Evolutionary conservation across 2,113 vertebrate genomes (phyloP).

Genomic region (Microcebus ravelobensis): DNA sequence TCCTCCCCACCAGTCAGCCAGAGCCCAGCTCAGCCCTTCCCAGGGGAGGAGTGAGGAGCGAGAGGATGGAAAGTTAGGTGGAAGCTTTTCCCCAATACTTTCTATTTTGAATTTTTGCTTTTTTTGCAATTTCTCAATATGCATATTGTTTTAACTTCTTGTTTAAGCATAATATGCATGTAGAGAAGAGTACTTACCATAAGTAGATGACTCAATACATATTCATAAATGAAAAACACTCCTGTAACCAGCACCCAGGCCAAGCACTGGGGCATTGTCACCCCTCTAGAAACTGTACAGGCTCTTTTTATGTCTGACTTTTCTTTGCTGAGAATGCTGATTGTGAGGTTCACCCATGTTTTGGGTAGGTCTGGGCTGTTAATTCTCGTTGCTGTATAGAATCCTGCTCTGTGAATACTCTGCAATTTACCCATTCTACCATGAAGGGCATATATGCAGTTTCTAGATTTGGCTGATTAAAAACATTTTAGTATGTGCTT

Average conservation of each 20-base stretch:
- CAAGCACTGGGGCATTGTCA: neutral
- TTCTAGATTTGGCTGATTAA: slow-evolving; percentile 21
- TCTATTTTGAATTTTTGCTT: neutral
- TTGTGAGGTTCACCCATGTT: neutral
- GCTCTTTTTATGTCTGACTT: neutral
- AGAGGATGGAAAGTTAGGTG: neutral
- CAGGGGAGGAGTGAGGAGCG: neutral
- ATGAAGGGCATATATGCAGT: neutral
- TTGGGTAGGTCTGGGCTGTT: neutral
- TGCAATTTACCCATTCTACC: neutral
- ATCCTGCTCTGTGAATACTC: neutral
- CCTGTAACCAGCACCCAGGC: neutral
- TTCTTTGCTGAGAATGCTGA: neutral
- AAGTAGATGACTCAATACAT: neutral
- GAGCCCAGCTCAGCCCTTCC: too few species aligned
- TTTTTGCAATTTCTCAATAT: neutral
- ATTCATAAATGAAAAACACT: neutral
- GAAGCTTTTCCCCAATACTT: neutral
- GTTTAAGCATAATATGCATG: neutral
- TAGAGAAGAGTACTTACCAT: neutral
- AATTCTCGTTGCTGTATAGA: neutral
- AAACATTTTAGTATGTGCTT: neutral
- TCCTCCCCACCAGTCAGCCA: neutral
- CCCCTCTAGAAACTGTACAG: neutral
- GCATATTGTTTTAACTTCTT: neutral